Evolutionary conservation across 2,113 vertebrate genomes (phyloP).

Genomic region (Stomatorhinus ivindoensis): DNA sequence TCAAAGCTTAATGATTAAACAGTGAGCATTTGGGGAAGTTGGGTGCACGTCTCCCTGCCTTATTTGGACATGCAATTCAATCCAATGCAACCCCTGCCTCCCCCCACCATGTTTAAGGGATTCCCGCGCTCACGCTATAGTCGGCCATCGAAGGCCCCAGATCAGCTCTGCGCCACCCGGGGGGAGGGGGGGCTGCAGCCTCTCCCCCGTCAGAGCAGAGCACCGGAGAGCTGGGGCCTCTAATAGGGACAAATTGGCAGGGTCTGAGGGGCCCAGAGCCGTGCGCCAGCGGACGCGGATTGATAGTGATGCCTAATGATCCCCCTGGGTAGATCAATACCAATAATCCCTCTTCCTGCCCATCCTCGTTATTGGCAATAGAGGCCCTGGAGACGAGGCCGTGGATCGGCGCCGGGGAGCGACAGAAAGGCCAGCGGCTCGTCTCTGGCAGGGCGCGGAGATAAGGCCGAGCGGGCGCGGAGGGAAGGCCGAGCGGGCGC

Average conservation of each 20-base stretch:
- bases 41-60: background rate
- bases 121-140: no score
- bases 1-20: background rate
- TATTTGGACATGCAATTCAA: background rate
- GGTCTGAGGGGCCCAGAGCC: constrained; percentile 87
- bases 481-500: no score
- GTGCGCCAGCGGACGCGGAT: constrained; percentile 93
- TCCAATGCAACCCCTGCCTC: background rate
- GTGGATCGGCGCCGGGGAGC: constrained; percentile 53
- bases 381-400: constrained; percentile 58
- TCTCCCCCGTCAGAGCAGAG: constrained; percentile 80
- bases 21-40: background rate
- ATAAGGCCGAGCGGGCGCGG: constrained; percentile 29
- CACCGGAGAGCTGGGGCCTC: constrained; percentile 78
- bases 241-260: constrained; percentile 99
- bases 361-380: constrained; percentile 88
- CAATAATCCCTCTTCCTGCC: constrained; percentile 94
- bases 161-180: constrained; percentile 43
- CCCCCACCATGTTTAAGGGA: background rate
- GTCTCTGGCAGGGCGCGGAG: constrained; percentile 6
- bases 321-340: constrained; percentile 99
- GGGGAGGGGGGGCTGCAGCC: constrained; percentile 52
- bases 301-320: constrained; percentile 99
- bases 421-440: constrained; percentile 25
- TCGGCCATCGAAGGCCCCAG: background rate